A percentile compares a stretch with the other conserved stretches of the same genome.
Evolutionary conservation across 2,113 vertebrate species (phyloP).

Genomic region (Stigmatopora nigra): DNA sequence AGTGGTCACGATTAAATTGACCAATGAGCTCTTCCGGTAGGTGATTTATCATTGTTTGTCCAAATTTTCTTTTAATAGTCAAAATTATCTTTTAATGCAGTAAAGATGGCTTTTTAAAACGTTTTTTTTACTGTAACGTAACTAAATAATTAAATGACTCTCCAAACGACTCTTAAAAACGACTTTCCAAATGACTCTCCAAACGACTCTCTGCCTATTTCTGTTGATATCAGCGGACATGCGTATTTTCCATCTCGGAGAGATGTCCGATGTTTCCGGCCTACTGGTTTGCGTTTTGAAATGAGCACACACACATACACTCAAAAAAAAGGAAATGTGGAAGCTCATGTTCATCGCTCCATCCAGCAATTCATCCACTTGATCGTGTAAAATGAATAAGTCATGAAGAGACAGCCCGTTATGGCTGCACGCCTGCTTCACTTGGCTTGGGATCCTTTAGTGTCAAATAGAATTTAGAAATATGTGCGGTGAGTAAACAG

Average conservation of each 20-base stretch:
- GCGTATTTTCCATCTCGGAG: conserved; percentile 9
- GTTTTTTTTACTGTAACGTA: no score
- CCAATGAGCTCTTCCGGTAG: no score
- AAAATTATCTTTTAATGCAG: no score
- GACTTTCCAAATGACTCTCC: no score
- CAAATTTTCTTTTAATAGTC: no score
- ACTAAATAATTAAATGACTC: no score
- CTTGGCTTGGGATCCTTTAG: conserved; percentile 40
- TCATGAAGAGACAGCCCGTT: conserved; percentile 47
- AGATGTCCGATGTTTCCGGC: conserved; percentile 28
- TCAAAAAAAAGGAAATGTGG: conserved; percentile 28
- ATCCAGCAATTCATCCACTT: conserved; percentile 45
- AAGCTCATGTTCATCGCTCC: conserved; percentile 44
- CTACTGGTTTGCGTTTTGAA: conserved; percentile 38
- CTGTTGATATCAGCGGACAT: conserved; percentile 17
- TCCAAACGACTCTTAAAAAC: neutral
- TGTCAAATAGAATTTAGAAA: conserved; percentile 56
- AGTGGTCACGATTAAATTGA: no score
- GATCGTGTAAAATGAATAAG: conserved; percentile 57
- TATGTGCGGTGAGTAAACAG: conserved; percentile 40
- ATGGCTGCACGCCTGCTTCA: conserved; percentile 51
- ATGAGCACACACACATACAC: neutral
- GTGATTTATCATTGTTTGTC: no score
- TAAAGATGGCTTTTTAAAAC: no score
- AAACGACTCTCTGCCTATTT: neutral